These are phyloP conservation scores for Heteromormyrus szaboi DNA, from an alignment of 2,797 vertebrate genomes.

Conservation along the genomic window DNA sequence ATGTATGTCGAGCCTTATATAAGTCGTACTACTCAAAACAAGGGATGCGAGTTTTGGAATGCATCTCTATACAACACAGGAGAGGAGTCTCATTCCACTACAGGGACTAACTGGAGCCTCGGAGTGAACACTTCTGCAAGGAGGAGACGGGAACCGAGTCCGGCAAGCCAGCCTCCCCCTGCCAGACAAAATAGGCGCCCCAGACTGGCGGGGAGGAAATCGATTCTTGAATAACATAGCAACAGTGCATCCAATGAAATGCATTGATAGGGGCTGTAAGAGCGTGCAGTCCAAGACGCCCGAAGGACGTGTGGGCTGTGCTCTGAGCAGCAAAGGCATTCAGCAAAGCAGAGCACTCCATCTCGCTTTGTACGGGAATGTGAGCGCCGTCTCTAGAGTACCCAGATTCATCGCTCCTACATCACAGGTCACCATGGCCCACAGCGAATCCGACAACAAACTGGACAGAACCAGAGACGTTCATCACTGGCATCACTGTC, in stretches of 20 bases:
- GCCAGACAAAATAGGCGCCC: not conserved
- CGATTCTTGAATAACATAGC: slow-evolving; percentile 11
- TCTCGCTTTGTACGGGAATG: not conserved
- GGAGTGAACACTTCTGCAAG: not conserved
- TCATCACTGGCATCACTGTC: not conserved
- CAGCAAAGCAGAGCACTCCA: not conserved
- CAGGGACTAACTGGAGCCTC: not conserved
- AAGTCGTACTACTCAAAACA: not conserved
- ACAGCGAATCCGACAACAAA: not conserved
- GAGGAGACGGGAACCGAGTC: not conserved
- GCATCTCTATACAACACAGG: not conserved
- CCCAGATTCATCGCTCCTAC: not conserved
- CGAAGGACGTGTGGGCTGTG: not conserved
- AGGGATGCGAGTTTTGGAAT: not conserved
- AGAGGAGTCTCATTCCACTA: not conserved
- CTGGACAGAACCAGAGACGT: not conserved
- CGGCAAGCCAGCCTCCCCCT: not conserved
- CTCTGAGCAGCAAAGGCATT: not conserved
- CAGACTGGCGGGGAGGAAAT: not conserved
- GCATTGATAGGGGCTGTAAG: not conserved
- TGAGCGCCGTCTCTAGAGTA: not conserved
- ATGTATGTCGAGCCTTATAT: not conserved
- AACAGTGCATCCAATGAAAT: slow-evolving; percentile 19
- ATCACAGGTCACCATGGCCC: not conserved
- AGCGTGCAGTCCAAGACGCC: not conserved